Percentiles rank a stretch among this genome's conserved stretches.
These are phyloP conservation scores for Mylabris phalerata DNA, from an alignment of 1,140 invertebrate genomes.

Conservation along the genomic window DNA sequence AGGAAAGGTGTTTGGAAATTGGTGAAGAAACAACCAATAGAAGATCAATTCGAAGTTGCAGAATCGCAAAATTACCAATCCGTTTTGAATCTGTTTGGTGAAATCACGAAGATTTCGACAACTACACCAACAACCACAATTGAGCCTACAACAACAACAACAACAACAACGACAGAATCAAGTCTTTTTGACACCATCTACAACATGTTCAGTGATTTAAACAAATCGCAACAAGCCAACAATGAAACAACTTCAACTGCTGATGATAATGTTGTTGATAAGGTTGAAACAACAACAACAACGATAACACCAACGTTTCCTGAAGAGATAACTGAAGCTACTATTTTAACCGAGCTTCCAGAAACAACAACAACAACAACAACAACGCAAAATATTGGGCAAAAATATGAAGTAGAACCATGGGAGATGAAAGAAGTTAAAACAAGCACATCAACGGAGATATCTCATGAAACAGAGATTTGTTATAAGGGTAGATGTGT, in stretches of 20 bases:
- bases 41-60: constrained; percentile 57
- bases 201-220: constrained; percentile 32
- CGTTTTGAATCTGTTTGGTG: constrained; percentile 26
- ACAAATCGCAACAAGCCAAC: constrained; percentile 3
- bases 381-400: constrained; percentile 8
- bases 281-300: constrained; percentile 18
- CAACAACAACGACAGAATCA: constrained; percentile 26
- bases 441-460: constrained; percentile 65
- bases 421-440: constrained; percentile 49
- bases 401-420: constrained; percentile 42
- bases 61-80: constrained; percentile 53
- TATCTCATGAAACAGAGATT: constrained; percentile 79
- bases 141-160: constrained; percentile 25
- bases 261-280: background rate
- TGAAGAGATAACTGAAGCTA: constrained; percentile 29
- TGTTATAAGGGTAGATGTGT: constrained; percentile 77
- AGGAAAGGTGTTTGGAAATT: constrained; percentile 58
- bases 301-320: constrained; percentile 21
- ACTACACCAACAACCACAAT: constrained; percentile 1
- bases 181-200: constrained; percentile 42
- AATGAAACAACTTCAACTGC: background rate
- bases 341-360: constrained; percentile 2
- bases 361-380: constrained; percentile 26
- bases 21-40: constrained; percentile 49
- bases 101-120: constrained; percentile 17